These are phyloP conservation scores for Thumatha senex DNA, from an alignment of 2,888 invertebrate genomes.

Conservation along the genomic window DNA sequence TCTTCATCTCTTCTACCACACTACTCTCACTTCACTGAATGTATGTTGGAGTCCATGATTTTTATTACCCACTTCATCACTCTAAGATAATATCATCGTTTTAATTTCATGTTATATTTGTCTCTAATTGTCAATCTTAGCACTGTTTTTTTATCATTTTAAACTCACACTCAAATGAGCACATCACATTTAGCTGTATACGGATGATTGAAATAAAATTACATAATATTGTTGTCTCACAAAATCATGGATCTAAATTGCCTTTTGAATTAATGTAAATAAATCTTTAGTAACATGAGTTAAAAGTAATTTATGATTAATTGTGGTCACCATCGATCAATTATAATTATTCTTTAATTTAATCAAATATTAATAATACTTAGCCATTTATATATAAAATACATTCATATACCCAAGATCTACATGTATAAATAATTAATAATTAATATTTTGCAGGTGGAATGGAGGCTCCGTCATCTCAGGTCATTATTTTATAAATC, in stretches of 20 bases:
- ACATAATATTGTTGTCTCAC: not conserved
- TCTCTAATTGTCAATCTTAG: not conserved
- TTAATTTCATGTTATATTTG: constrained; percentile 21
- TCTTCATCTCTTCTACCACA: constrained; percentile 46
- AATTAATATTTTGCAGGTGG: constrained; percentile 42
- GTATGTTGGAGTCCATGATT: constrained; percentile 67
- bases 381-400: not conserved
- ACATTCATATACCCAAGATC: too few species aligned
- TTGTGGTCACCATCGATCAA: too few species aligned
- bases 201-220: not conserved
- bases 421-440: too few species aligned
- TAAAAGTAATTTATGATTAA: too few species aligned
- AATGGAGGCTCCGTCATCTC: constrained; percentile 40
- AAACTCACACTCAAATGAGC: too few species aligned
- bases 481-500: constrained; percentile 41
- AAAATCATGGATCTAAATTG: not conserved
- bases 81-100: constrained; percentile 28
- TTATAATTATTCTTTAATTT: too few species aligned
- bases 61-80: constrained; percentile 30
- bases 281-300: too few species aligned
- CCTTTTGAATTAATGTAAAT: too few species aligned
- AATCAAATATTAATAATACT: not conserved
- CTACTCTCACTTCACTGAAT: constrained; percentile 49
- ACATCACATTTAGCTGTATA: constrained; percentile 1
- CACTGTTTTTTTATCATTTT: too few species aligned